Base-by-base conservation (phyloP, 92 coral and sea anemone genomes). In the Pocillopora meandrina region DNA sequence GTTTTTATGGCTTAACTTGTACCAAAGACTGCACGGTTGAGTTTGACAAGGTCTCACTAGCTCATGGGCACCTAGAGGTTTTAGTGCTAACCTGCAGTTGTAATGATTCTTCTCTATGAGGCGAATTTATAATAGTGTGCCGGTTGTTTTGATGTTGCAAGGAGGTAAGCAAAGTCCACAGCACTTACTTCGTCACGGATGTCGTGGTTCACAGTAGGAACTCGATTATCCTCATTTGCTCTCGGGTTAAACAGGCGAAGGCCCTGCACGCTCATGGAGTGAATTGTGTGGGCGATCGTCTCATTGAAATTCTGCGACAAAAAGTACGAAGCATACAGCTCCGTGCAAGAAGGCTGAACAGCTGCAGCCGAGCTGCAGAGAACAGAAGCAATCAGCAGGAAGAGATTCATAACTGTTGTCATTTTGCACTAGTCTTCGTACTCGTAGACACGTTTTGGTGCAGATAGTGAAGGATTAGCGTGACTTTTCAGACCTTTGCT, bases 211-310 rank as follows among this genome's bases (percentile, higher is more conserved):
- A 93, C 96, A 8, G 96, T 93, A 15, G 96, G 96, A 1, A 93
- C 91, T 21, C 78, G 74, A 76, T 93, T 93, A 74, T 82, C 69
- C 9, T 12, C 76, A 7, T 89, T 93, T 61, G 96, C 96, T 31
- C 85, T 82, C 33, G 94, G 91, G 85, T 93, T 93, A 76, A 93
- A 93, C 87, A 93, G 67, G 34, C 94, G 90, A 64, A 93, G 84
- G 15, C 96, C 96, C 60, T 91, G 91, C 72, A 93, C 94, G 23
- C 90, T 93, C 96, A 93, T 93, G 74, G 94, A 93, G 79, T 93
- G 96, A 58, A 93, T 90, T 15, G 92, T 73, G 84, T 93, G 94
- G 3, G 94, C 96, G 16, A 93, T 67, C 5, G 96, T 93, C 83
- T 93, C 94, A 85, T 93, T 93, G 60, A 93, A 93, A 83, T 91